Base-by-base conservation (phyloP, 1,140 invertebrate genomes). In the Drosophila kepulauana region DNA sequence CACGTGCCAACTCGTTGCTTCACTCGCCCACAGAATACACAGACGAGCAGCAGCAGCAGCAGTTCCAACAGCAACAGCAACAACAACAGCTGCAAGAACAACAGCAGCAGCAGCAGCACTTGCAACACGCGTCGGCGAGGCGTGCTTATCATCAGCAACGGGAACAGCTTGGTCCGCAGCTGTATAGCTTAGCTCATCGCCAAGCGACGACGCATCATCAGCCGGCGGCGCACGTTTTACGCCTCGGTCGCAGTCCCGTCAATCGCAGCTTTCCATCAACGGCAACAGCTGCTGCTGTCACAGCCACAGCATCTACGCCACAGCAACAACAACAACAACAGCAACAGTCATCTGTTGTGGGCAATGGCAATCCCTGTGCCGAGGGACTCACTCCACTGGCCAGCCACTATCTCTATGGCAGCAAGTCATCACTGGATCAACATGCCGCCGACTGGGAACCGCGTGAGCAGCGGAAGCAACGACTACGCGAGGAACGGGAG, bases 361-460 rank as follows among this genome's bases (percentile, higher is more conserved):
- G 45, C 61, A 77, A 45, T 62, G 80, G 43, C 61, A 82, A 91
- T 88, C 75, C 90, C 33, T 90, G 90, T 8, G 82, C 90, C 13
- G 90, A 91, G 52, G 90, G 90, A 2, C 54, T 91, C 1, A 91
- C 90, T 13, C 86, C 89, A 0, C 30, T 91, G 28, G 90, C 86
- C 49, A 87, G 82, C 57, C 90, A 91, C n/a, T 91, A 91, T 54
- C 74, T 91, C 0, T 91, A 91, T 46, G 90, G 90, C 33, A 91
- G 90, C 65, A 91, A 91, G 25, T 77, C 85, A 8, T 91, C 90
- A 8, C 56, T 89, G 57, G 85, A 88, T 56, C 85, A 88, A 25
- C 80, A 77, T 35, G 49, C 38, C 1, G 38, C 49, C 30, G 80
- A 82, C 8, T 89, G 86, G 81, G 85, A 88, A 35, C 75, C 74